A percentile compares a stretch with the other conserved stretches of the same genome.
phyloP scores from a whole-genome alignment of 2,113 vertebrate species.

The Perccottus glenii region DNA sequence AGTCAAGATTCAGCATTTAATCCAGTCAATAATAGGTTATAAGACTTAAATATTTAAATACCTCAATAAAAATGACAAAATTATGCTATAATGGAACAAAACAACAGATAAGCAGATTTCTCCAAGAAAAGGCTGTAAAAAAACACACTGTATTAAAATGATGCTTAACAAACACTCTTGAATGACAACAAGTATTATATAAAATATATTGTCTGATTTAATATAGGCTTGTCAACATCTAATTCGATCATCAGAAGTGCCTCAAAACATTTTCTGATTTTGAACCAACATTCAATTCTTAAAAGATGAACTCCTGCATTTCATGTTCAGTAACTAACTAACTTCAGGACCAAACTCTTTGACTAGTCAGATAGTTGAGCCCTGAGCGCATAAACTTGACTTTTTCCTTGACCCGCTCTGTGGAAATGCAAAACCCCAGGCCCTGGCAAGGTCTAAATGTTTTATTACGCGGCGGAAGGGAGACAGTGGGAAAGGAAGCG shows the following conservation, averaged over 20 bases:
- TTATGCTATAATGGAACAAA: no score
- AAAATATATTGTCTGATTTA: no score
- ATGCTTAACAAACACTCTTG: no score
- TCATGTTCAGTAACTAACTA: constrained; percentile 37
- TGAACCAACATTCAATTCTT: no score
- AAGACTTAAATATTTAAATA: no score
- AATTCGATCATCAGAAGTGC: background rate
- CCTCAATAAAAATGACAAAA: no score
- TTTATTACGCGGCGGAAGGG: constrained; percentile 58
- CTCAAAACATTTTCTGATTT: background rate
- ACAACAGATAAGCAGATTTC: no score
- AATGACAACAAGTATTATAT: no score
- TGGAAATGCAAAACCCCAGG: constrained; percentile 51
- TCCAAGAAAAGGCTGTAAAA: no score
- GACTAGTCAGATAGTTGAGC: constrained; percentile 17
- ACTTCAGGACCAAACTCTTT: background rate
- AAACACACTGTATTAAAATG: no score
- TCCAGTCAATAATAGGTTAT: background rate
- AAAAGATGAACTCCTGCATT: constrained; percentile 10
- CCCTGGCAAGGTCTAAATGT: constrained; percentile 49
- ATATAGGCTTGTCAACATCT: background rate
- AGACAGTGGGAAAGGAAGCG: constrained; percentile 38
- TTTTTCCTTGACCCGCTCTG: constrained; percentile 27
- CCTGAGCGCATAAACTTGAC: constrained; percentile 12
- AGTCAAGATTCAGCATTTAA: no score